These are phyloP conservation scores for Xyrauchen texanus DNA, from an alignment of 2,113 vertebrate genomes.

Conservation along the genomic window DNA sequence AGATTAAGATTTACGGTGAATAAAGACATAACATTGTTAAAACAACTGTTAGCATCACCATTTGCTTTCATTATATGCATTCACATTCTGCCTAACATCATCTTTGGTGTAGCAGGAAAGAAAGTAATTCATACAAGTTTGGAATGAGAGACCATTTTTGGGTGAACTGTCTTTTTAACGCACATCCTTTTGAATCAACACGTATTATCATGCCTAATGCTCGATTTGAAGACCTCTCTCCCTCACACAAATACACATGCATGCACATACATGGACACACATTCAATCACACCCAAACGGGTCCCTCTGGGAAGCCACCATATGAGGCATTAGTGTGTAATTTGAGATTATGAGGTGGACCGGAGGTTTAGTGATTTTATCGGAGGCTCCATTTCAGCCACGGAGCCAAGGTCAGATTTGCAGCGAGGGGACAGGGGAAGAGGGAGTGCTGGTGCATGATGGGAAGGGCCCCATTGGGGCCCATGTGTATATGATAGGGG, in stretches of 20 bases:
- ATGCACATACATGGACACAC: constrained; percentile 2
- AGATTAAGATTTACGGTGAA: too few species aligned
- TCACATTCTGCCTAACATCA: too few species aligned
- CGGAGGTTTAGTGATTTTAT: constrained; percentile 57
- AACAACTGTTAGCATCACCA: too few species aligned
- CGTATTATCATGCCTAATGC: constrained; percentile 26
- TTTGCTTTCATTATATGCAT: too few species aligned
- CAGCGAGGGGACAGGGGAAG: constrained; percentile 24
- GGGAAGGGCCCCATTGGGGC: constrained; percentile 50
- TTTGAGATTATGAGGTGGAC: constrained; percentile 61
- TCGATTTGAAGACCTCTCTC: constrained; percentile 55
- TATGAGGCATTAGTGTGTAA: constrained; percentile 71
- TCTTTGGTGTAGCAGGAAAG: not conserved
- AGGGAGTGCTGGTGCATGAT: constrained; percentile 53
- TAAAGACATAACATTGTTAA: too few species aligned
- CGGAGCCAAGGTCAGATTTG: constrained; percentile 61
- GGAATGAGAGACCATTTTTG: not conserved
- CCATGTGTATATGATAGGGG: constrained; percentile 30
- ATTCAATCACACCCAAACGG: constrained; percentile 30
- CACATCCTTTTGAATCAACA: not conserved
- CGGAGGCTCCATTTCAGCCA: constrained; percentile 58
- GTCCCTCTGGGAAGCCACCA: constrained; percentile 57
- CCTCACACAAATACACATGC: not conserved
- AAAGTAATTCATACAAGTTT: not conserved
- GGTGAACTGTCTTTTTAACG: not conserved